Conservation (phyloP, 2,797 vertebrate genomes). For the Avahi laniger region DNA sequence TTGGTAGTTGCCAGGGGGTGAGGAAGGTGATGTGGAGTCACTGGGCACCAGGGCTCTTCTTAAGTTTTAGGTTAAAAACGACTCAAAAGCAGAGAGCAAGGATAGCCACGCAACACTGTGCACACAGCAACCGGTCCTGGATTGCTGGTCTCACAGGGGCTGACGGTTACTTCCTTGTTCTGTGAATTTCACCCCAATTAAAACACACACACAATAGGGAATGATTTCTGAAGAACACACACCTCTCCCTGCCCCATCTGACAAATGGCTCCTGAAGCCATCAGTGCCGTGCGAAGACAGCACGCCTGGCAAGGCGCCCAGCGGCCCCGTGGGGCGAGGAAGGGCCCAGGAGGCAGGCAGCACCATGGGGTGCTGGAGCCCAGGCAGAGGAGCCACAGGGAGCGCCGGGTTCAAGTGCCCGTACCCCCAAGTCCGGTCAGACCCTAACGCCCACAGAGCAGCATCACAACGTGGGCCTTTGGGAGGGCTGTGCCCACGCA, state of each 20-base stretch:
- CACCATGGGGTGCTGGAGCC: fast-evolving
- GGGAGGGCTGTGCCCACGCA: not conserved
- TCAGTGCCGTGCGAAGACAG: too few relatives aligned
- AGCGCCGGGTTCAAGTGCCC: too few relatives aligned
- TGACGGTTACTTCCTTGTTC: not conserved
- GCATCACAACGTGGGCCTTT: not conserved
- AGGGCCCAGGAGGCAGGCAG: not conserved
- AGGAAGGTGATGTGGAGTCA: too few relatives aligned
- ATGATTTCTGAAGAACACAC: not conserved
- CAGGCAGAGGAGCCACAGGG: too few relatives aligned
- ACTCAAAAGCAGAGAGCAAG: not conserved
- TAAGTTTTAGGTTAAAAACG: not conserved
- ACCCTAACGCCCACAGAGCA: not conserved
- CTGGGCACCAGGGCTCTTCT: not conserved
- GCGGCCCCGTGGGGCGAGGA: not conserved
- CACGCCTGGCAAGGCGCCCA: too few relatives aligned
- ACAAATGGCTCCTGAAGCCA: not conserved
- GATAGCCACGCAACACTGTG: not conserved
- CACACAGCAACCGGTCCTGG: fast-evolving
- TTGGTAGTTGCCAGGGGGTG: too few relatives aligned
- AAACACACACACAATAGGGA: not conserved
- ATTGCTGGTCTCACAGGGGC: not conserved
- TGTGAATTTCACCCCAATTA: not conserved
- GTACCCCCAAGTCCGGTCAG: not conserved
- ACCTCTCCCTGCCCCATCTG: not conserved